A percentile compares a stretch with the other conserved stretches of the same genome.
Evolutionary conservation across 2,797 vertebrate species (phyloP).

Genomic region (Mycteria americana): DNA sequence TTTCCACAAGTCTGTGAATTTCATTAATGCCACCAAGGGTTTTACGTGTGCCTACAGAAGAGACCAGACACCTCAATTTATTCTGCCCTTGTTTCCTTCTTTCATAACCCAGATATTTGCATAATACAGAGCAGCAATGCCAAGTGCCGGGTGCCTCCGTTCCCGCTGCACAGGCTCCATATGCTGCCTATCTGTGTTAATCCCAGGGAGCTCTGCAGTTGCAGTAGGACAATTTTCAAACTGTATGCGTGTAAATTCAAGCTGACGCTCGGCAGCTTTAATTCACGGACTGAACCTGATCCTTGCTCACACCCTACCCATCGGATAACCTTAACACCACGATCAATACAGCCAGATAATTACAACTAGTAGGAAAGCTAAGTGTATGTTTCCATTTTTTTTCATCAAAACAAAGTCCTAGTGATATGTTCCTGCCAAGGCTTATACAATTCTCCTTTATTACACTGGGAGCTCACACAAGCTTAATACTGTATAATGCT

Average conservation of each 20-base stretch:
- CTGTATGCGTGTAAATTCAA: constrained; percentile 40
- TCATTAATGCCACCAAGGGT: neutral
- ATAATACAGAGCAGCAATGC: neutral
- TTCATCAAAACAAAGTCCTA: constrained; percentile 25
- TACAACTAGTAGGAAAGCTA: constrained; percentile 48
- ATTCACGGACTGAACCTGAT: constrained; percentile 7
- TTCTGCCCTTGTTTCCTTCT: constrained; percentile 14
- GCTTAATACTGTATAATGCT: neutral
- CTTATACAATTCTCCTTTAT: constrained; percentile 24
- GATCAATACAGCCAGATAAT: constrained; percentile 60
- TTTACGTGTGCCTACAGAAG: neutral
- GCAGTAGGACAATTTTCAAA: constrained; percentile 28
- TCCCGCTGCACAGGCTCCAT: neutral
- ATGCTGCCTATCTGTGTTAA: constrained; percentile 3
- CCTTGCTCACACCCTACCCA: constrained; percentile 24
- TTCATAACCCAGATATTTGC: constrained; percentile 26
- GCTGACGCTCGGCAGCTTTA: constrained; percentile 32
- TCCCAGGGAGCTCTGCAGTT: constrained; percentile 19
- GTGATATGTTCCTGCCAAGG: constrained; percentile 11
- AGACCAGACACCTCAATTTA: neutral
- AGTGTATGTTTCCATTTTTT: constrained; percentile 24
- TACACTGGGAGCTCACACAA: neutral
- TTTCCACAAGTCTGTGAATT: neutral
- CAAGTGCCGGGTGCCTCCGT: neutral
- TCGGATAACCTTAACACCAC: constrained; percentile 7